phyloP scores from a whole-genome alignment of 2,888 invertebrate species.

The Temnothorax unifasciatus region DNA sequence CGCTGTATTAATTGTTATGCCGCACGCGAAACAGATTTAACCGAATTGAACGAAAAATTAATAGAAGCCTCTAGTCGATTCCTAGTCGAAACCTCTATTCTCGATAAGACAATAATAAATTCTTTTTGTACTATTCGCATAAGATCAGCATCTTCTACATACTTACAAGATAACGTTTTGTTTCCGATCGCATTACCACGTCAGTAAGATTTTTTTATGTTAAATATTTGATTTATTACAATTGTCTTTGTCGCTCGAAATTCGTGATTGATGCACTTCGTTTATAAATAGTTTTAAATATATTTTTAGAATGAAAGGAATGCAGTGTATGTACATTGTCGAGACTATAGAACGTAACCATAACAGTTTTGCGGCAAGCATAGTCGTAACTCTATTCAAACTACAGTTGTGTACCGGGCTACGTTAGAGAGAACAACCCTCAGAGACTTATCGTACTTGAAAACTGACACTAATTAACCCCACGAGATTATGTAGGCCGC shows the following conservation, averaged over 20 bases:
- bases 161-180: slow-evolving; percentile 66
- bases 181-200: slow-evolving; percentile 63
- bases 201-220: slow-evolving; percentile 66
- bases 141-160: slow-evolving; percentile 68
- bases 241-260: slow-evolving; percentile 44
- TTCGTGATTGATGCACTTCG: not conserved
- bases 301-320: slow-evolving; percentile 58
- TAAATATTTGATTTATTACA: slow-evolving; percentile 69
- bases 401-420: slow-evolving; percentile 67
- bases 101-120: slow-evolving; percentile 65
- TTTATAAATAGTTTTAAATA: slow-evolving; percentile 21
- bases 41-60: slow-evolving; percentile 62
- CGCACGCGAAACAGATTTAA: slow-evolving; percentile 68
- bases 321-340: slow-evolving; percentile 63
- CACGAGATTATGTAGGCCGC: slow-evolving; percentile 61
- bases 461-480: slow-evolving; percentile 77
- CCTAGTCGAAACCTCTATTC: too few species aligned
- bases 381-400: slow-evolving; percentile 75
- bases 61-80: slow-evolving; percentile 64
- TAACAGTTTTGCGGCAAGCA: slow-evolving; percentile 72
- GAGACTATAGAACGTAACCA: slow-evolving; percentile 62
- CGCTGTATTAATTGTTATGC: slow-evolving; percentile 66
- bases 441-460: slow-evolving; percentile 76
- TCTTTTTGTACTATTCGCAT: slow-evolving; percentile 56
- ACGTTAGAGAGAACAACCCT: slow-evolving; percentile 64